Evolutionary conservation across 2,888 invertebrate genomes (phyloP).

Genomic region (Apotomis capreana): DNA sequence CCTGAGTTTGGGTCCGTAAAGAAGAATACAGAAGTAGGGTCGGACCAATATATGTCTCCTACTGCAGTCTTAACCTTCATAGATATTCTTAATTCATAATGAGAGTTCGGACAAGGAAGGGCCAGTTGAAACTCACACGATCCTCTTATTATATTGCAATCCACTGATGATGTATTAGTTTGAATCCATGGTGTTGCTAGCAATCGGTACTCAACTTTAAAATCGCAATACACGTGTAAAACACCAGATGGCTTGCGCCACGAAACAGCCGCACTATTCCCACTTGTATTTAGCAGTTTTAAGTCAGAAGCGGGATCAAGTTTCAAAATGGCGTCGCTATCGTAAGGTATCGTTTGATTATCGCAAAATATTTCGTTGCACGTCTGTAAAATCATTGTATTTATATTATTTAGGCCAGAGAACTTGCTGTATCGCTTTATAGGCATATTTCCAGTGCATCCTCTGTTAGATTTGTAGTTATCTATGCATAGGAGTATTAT

Average conservation of each 20-base stretch:
- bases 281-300: background rate
- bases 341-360: background rate
- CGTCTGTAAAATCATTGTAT: background rate
- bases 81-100: background rate
- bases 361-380: constrained; percentile 11
- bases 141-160: background rate
- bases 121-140: background rate
- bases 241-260: background rate
- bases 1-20: background rate
- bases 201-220: background rate
- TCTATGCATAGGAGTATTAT: background rate
- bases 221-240: too few species aligned
- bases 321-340: background rate
- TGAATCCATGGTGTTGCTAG: background rate
- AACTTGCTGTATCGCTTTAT: too few species aligned
- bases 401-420: background rate
- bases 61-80: background rate
- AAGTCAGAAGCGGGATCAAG: background rate
- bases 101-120: background rate
- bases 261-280: background rate
- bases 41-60: background rate
- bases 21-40: background rate
- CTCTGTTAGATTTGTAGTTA: background rate
- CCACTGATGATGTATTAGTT: background rate
- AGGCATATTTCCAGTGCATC: background rate